Base-by-base conservation (phyloP, 2,113 vertebrate genomes). In the Hucho hucho region DNA sequence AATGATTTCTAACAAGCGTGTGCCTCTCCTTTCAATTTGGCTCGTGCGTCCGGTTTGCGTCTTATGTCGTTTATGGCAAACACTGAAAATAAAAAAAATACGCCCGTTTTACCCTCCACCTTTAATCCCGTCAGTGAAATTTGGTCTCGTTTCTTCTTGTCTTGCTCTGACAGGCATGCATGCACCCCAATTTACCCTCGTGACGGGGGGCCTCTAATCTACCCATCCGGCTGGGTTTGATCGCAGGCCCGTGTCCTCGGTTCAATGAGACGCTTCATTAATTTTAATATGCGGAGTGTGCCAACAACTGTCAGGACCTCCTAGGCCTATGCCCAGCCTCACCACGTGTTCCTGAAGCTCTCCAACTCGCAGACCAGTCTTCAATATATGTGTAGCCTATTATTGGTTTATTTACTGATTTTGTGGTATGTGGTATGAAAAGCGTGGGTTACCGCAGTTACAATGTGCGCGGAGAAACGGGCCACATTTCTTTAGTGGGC, bases 241-340 rank as follows among this genome's bases (percentile, higher is more conserved):
- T 91, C 90, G 72, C 49, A 2, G 73, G 74, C 83, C 87, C 68
- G 89, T 81, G 79, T 84, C 87, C 49, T 70, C 81, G 32, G 83
- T 70, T 76, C 91, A 89, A 90, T 67, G 89, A 93, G 90, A 86
- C 87, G 53, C 90, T 91, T 91, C 87, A 92, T 92, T 91, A 85
- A 86, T 47, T 92, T 88, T 88, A 91, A 89, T 89, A 88, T 86
- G 81, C 75, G 83, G 87, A 92, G 91, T 80, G 91, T 89, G 91
- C 92, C 91, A 93, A 81, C 81, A 81, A 86, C 84, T 83, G 87
- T 89, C 88, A 87, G 73, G 70, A 74, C 74, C 66, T 72, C 20
- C 80, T 77, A 76, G 69, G n/a, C 56, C 69, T 12, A 32, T 61
- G 77, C 79, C 81, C 77, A 80, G 78, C 75, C 75, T 81, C 84